phyloP scores from a whole-genome alignment of 2,797 vertebrate genomes.

The Schizothorax lantsangensis region DNA sequence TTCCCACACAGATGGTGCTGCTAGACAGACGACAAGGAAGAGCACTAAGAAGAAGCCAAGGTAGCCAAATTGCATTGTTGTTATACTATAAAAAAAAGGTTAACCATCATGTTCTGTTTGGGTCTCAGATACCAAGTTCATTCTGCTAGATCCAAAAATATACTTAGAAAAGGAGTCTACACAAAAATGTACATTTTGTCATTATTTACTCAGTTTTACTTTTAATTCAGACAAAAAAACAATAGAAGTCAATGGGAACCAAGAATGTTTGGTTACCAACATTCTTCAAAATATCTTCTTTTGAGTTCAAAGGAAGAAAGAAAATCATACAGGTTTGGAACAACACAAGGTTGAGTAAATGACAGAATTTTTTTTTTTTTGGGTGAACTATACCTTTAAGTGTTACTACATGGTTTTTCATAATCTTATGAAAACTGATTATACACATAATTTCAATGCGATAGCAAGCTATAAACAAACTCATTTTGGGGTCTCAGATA shows the following conservation, averaged over 20 bases:
- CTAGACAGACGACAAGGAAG: not conserved
- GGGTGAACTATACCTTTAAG: too few species aligned
- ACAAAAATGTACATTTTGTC: not conserved
- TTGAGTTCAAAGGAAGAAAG: too few species aligned
- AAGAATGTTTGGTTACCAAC: too few species aligned
- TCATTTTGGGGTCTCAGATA: not conserved
- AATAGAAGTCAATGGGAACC: too few species aligned
- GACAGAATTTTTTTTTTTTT: too few species aligned
- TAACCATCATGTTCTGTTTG: not conserved
- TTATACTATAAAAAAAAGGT: not conserved
- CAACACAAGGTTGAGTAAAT: too few species aligned
- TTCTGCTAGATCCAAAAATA: not conserved
- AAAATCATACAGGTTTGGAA: too few species aligned
- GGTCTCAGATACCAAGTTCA: not conserved
- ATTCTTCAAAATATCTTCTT: too few species aligned
- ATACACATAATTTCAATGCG: not conserved
- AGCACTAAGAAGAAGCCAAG: not conserved
- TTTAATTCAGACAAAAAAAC: too few species aligned
- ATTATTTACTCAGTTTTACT: too few species aligned
- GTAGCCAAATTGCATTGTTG: not conserved
- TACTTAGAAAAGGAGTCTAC: not conserved
- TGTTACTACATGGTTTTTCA: not conserved
- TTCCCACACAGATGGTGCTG: slow-evolving; percentile 3
- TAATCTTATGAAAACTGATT: not conserved
- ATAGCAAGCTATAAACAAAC: not conserved